These are phyloP conservation scores for Protobothrops flavoviridis DNA, from an alignment of 2,113 vertebrate genomes.

Conservation along the genomic window DNA sequence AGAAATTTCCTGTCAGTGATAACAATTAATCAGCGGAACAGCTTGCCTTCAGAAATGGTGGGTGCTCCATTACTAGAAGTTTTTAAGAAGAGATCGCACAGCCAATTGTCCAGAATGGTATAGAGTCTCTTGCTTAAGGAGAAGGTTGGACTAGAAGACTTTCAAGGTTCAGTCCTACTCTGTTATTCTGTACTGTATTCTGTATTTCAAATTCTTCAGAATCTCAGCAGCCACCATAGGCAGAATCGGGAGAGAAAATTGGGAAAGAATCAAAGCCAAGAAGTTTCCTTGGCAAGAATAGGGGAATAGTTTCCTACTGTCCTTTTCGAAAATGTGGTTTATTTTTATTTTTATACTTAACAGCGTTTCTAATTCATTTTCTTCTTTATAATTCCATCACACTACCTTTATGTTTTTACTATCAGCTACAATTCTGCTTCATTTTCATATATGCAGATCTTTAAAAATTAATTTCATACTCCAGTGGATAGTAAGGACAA, in stretches of 20 bases:
- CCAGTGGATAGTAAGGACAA: neutral
- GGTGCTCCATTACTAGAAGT: neutral
- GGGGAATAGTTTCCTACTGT: neutral
- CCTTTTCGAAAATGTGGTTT: neutral
- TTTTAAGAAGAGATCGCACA: neutral
- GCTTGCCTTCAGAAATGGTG: neutral
- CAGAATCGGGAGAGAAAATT: neutral
- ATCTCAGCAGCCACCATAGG: neutral
- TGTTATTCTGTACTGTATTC: neutral
- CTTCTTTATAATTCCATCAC: neutral
- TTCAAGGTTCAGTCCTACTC: neutral
- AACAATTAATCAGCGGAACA: neutral
- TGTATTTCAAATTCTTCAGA: neutral
- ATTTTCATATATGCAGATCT: neutral
- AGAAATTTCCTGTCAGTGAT: neutral
- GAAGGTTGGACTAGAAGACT: neutral
- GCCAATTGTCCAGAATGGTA: neutral
- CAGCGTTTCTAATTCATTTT: neutral
- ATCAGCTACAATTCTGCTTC: neutral
- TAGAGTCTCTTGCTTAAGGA: neutral
- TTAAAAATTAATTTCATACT: slow-evolving; percentile 21
- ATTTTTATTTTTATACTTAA: neutral
- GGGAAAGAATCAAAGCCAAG: neutral
- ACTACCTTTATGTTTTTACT: neutral
- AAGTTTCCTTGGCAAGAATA: neutral